Conservation (phyloP, 1,140 invertebrate species). For the Pseudomyrmex flavicornis region DNA sequence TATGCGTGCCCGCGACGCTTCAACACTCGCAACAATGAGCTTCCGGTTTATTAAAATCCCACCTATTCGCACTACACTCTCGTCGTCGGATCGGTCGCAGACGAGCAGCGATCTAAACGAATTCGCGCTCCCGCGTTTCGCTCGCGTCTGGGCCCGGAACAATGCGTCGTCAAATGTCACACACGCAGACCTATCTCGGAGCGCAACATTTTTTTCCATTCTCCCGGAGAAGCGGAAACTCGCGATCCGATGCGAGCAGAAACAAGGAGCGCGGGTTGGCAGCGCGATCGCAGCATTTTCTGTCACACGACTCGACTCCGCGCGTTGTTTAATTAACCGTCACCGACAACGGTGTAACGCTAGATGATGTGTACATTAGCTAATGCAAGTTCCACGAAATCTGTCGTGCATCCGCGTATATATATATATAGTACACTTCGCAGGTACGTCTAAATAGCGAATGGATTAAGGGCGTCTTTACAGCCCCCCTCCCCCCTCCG, state of each 20-base stretch:
- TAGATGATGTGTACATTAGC: too few relatives aligned
- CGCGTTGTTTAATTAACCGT: conserved; percentile 10
- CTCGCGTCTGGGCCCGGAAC: conserved; percentile 20
- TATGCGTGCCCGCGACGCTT: conserved; percentile 14
- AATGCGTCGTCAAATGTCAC: conserved; percentile 48
- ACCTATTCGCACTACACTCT: conserved; percentile 23
- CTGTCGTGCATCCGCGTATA: too few relatives aligned
- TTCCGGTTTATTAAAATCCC: conserved; percentile 76
- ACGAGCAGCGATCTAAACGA: conserved; percentile 30
- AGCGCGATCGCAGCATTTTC: background rate
- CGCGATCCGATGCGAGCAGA: background rate
- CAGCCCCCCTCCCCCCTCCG: too few relatives aligned
- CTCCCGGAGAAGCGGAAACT: background rate
- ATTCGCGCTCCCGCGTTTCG: conserved; percentile 36
- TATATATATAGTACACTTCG: background rate
- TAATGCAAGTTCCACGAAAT: too few relatives aligned
- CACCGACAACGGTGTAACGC: too few relatives aligned
- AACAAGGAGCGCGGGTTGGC: background rate
- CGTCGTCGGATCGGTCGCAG: conserved; percentile 56
- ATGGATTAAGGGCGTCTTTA: background rate
- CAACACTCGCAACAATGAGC: conserved; percentile 66
- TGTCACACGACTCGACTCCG: background rate
- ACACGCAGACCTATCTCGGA: conserved; percentile 34
- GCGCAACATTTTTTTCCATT: conserved; percentile 21
- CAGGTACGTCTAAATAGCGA: background rate